These are phyloP conservation scores for Cyphomyrus discorhynchus DNA, from an alignment of 2,113 vertebrate genomes.

Conservation along the genomic window DNA sequence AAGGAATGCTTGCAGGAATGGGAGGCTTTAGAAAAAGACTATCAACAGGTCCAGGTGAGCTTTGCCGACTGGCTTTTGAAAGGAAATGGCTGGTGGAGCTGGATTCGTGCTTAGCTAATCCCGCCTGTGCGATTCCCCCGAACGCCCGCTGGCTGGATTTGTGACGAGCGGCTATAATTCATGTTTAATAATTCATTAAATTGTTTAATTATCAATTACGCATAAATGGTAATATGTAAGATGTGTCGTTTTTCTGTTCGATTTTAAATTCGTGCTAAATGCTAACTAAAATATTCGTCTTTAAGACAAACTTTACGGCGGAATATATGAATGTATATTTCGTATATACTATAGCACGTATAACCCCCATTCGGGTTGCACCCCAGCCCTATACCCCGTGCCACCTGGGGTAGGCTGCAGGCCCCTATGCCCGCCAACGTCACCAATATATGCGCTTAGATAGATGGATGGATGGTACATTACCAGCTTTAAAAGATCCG, in stretches of 20 bases:
- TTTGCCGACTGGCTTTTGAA: neutral
- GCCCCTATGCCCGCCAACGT: neutral
- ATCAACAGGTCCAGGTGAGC: conserved; percentile 78
- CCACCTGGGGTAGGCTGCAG: neutral
- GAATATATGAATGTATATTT: neutral
- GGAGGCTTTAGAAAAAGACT: conserved; percentile 80
- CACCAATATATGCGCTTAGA: neutral
- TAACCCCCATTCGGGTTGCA: neutral
- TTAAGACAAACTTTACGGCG: neutral
- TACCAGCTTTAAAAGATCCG: neutral
- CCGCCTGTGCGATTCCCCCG: neutral
- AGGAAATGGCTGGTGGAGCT: neutral
- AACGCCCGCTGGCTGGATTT: neutral
- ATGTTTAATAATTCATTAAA: neutral
- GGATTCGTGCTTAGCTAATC: neutral
- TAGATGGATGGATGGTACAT: neutral
- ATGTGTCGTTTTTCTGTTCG: neutral
- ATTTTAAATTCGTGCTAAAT: neutral
- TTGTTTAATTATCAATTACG: neutral
- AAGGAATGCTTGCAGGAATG: conserved; percentile 78
- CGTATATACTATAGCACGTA: neutral
- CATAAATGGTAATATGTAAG: neutral
- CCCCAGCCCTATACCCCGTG: neutral
- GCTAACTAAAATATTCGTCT: neutral
- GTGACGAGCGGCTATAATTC: neutral